Percentiles rank a stretch among this genome's conserved stretches.
phyloP scores from a whole-genome alignment of 2,113 vertebrate genomes.

The Paraplagusia blochii region DNA sequence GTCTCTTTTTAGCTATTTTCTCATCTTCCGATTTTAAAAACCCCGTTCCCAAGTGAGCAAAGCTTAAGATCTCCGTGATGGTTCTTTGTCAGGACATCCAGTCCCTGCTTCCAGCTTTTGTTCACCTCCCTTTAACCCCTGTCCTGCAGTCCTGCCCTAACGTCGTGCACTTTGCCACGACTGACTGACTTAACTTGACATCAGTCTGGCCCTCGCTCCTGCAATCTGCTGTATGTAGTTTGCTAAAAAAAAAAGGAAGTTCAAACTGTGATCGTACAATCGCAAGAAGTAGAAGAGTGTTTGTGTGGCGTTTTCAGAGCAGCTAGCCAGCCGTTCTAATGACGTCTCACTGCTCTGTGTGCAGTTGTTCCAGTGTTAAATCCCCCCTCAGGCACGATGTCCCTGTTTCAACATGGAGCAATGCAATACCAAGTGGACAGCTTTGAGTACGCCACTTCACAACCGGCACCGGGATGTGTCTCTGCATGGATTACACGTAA shows the following conservation, averaged over 20 bases:
- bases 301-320: neutral
- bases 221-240: neutral
- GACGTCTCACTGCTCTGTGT: no score
- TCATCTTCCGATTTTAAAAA: no score
- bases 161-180: neutral
- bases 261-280: neutral
- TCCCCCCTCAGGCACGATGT: neutral
- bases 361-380: no score
- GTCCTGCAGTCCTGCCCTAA: neutral
- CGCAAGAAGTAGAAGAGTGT: neutral
- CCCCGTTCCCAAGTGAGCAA: neutral
- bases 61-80: neutral
- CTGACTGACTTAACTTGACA: neutral
- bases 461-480: neutral
- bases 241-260: neutral
- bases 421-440: neutral
- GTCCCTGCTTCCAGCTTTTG: neutral
- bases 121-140: conserved; percentile 21
- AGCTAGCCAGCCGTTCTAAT: no score
- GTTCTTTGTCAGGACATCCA: conserved; percentile 22
- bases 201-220: neutral
- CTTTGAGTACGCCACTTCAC: neutral
- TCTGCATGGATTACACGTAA: neutral
- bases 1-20: neutral
- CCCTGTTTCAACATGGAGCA: neutral